Evolutionary conservation across 2,113 vertebrate genomes (phyloP).

Genomic region (Tangachromis dhanisi): DNA sequence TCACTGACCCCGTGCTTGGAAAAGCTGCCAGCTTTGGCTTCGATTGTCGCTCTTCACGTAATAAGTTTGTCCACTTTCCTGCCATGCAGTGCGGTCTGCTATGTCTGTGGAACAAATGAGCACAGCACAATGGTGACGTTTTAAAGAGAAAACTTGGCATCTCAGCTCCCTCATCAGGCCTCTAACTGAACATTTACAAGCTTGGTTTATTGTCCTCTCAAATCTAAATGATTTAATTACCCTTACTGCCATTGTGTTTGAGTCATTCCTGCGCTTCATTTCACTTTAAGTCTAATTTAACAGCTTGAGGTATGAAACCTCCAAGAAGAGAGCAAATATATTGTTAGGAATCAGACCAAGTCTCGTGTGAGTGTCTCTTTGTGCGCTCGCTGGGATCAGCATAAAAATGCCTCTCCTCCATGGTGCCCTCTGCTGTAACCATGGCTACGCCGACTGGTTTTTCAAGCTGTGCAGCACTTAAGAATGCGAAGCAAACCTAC

Average conservation of each 20-base stretch:
- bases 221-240: neutral
- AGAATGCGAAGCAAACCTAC: conserved; percentile 49
- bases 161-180: neutral
- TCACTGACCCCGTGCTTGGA: conserved; percentile 17
- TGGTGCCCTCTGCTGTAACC: conserved; percentile 67
- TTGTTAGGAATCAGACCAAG: neutral
- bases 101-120: neutral
- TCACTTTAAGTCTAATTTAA: neutral
- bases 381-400: conserved; percentile 18
- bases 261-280: neutral
- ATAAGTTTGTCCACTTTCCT: neutral
- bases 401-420: conserved; percentile 54
- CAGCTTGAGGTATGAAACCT: neutral
- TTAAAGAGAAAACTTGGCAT: neutral
- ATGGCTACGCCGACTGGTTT: conserved; percentile 83
- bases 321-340: neutral
- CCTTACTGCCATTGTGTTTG: neutral
- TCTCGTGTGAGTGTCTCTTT: conserved; percentile 11
- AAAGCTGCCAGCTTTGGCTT: neutral
- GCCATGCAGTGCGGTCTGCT: neutral
- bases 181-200: neutral
- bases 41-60: neutral
- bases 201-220: neutral
- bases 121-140: neutral
- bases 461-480: conserved; percentile 73